Conservation (phyloP, 1,140 invertebrate species). For the Manduca sexta region DNA sequence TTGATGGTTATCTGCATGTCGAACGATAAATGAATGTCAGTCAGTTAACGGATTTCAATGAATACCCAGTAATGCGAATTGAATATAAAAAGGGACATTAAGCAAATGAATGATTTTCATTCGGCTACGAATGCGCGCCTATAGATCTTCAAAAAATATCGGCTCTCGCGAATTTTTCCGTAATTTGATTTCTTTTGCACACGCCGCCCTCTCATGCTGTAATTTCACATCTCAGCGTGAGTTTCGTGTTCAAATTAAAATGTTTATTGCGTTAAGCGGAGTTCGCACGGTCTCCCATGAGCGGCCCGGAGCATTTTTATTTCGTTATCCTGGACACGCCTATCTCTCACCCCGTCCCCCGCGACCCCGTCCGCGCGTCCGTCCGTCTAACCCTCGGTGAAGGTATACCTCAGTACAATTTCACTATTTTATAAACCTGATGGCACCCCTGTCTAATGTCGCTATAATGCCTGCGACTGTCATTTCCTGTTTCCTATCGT, state of each 20-base stretch:
- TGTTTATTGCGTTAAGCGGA: slow-evolving; percentile 69
- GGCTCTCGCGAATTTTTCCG: slow-evolving; percentile 36
- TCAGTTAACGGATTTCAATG: too few relatives aligned
- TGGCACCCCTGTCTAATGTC: slow-evolving; percentile 54
- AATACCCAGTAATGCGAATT: neutral
- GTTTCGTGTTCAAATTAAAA: slow-evolving; percentile 71
- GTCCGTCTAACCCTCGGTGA: too few relatives aligned
- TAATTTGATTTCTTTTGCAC: slow-evolving; percentile 52
- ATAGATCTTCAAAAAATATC: slow-evolving; percentile 23
- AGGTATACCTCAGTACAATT: slow-evolving; percentile 32
- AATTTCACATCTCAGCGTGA: slow-evolving; percentile 68
- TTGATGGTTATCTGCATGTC: too few relatives aligned
- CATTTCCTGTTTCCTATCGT: slow-evolving; percentile 37
- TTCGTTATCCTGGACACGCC: slow-evolving; percentile 63
- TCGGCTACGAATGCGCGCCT: slow-evolving; percentile 1
- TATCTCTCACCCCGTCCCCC: slow-evolving; percentile 27
- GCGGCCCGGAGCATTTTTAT: slow-evolving; percentile 56
- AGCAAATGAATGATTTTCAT: slow-evolving; percentile 1
- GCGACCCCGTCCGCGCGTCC: slow-evolving; percentile 7
- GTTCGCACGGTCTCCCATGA: slow-evolving; percentile 57
- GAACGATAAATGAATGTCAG: too few relatives aligned
- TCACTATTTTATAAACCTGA: slow-evolving; percentile 44
- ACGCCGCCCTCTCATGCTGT: slow-evolving; percentile 41
- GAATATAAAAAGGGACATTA: neutral
- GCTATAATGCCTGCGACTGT: slow-evolving; percentile 56